A percentile compares a stretch with the other conserved stretches of the same genome.
These are phyloP conservation scores for Philereme vetulata DNA, from an alignment of 2,888 invertebrate genomes.

Conservation along the genomic window DNA sequence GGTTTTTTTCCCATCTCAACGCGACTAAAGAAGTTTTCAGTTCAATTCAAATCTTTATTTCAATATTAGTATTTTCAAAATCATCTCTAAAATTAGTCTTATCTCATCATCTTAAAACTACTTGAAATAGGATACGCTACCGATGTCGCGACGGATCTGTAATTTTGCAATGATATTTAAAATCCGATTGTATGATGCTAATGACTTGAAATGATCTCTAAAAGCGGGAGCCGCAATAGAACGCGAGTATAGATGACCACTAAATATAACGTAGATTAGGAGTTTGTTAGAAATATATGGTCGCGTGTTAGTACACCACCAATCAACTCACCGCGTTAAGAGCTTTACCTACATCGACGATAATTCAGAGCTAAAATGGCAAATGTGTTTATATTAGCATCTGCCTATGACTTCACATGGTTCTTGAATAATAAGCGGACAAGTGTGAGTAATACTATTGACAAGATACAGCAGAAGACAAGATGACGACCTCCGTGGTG, in stretches of 20 bases:
- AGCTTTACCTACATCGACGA: conserved; percentile 23
- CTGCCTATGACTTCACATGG: too few species aligned
- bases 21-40: too few species aligned
- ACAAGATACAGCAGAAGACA: too few species aligned
- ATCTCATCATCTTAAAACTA: too few species aligned
- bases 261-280: conserved; percentile 22
- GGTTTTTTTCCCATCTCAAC: too few species aligned
- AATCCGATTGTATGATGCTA: neutral
- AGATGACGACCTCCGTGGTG: too few species aligned
- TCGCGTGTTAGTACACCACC: conserved; percentile 36
- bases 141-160: neutral
- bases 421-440: too few species aligned
- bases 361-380: conserved; percentile 5
- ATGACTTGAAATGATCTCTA: conserved; percentile 1
- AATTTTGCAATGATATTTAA: neutral
- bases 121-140: too few species aligned
- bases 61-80: too few species aligned
- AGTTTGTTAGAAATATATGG: conserved; percentile 27
- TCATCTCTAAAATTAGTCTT: too few species aligned
- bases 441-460: too few species aligned
- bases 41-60: too few species aligned
- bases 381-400: neutral
- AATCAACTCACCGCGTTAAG: conserved; percentile 30
- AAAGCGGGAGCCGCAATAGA: conserved; percentile 7
- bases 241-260: conserved; percentile 18